phyloP scores from a whole-genome alignment of 2,797 vertebrate genomes.

The Saxicola maurus region DNA sequence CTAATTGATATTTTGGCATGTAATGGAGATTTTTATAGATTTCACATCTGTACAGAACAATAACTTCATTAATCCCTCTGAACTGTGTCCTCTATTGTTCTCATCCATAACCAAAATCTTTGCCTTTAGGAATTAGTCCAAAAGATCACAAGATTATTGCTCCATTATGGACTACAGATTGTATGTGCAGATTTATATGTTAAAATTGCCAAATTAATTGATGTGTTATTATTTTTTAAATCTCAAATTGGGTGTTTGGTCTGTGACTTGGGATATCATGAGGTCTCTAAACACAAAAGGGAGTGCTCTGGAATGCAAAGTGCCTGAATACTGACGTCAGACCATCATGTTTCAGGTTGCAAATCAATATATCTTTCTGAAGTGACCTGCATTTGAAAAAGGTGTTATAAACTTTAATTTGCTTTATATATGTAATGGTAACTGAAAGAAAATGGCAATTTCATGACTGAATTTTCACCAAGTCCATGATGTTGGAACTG shows the following conservation, averaged over 20 bases:
- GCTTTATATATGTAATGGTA: background rate
- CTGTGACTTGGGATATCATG: background rate
- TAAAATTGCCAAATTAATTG: background rate
- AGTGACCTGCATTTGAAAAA: background rate
- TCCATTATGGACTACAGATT: background rate
- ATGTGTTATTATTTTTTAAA: background rate
- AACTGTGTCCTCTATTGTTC: slow-evolving; percentile 7
- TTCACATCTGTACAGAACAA: slow-evolving; percentile 30
- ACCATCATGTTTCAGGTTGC: background rate
- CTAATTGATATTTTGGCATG: slow-evolving; percentile 1
- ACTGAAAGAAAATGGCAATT: background rate
- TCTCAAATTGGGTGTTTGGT: background rate
- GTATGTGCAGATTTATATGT: background rate
- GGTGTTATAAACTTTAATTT: background rate
- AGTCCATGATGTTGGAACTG: background rate
- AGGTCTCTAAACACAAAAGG: background rate
- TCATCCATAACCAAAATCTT: background rate
- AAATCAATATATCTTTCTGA: slow-evolving; percentile 4
- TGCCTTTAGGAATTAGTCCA: slow-evolving; percentile 28
- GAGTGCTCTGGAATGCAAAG: background rate
- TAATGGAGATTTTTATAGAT: background rate
- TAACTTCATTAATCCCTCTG: background rate
- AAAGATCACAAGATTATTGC: slow-evolving; percentile 33
- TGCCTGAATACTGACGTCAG: background rate
- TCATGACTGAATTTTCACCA: background rate